A percentile compares a stretch with the other conserved stretches of the same genome.
Conservation (phyloP, 2,888 invertebrate species). For the Hydrotaea cyrtoneurina region DNA sequence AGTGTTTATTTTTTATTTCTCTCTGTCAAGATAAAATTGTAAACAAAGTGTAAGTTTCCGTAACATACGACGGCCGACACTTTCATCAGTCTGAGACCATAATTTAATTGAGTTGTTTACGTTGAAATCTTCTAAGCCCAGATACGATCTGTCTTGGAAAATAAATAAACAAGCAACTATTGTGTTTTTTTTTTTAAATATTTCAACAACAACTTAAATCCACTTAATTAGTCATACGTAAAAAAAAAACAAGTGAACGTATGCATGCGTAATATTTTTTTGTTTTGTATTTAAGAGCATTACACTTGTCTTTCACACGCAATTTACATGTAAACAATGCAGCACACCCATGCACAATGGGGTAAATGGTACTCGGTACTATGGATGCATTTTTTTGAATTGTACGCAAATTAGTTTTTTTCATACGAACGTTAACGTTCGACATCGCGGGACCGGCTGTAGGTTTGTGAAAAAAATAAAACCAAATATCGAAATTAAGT, state of each 20-base stretch:
- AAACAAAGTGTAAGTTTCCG: conserved; percentile 20
- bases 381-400: too few species aligned
- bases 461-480: too few species aligned
- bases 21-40: conserved; percentile 27
- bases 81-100: not conserved
- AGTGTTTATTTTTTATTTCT: conserved; percentile 28
- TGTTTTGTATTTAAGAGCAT: conserved; percentile 14
- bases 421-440: too few species aligned
- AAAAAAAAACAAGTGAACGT: not conserved
- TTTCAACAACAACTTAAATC: not conserved
- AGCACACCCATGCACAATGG: not conserved
- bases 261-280: not conserved
- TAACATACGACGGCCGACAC: not conserved
- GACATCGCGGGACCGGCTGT: too few species aligned
- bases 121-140: not conserved
- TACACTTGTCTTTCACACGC: conserved; percentile 11
- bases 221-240: conserved; percentile 2
- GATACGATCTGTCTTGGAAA: conserved; percentile 10
- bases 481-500: too few species aligned
- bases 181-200: not conserved
- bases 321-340: conserved; percentile 14
- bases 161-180: conserved; percentile 29
- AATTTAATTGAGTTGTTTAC: conserved; percentile 32
- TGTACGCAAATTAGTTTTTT: too few species aligned
- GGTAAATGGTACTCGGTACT: too few species aligned